Base-by-base conservation (phyloP, 2,888 invertebrate genomes). In the Bhutanitis thaidina region DNA sequence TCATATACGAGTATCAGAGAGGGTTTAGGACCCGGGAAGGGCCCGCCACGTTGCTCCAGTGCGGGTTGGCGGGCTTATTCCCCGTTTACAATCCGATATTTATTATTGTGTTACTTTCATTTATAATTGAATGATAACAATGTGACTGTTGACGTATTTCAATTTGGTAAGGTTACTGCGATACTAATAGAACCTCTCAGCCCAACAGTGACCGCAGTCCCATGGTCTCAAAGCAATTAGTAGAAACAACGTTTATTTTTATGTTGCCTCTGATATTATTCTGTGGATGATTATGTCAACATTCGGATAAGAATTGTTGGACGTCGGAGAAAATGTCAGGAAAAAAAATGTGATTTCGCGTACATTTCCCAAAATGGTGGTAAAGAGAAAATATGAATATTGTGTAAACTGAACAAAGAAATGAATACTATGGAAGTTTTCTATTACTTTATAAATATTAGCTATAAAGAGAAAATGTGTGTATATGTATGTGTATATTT, bases 201-300 rank as follows among this genome's bases (percentile, higher is more conserved):
- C 81, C 74, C 73, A 77, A 65, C 73, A 77, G 67, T 71, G 71
- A 59, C 67, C 72, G 63, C 64, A 64, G 77, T 81, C 81, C 86
- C 87, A 61, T 49, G 66, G 87, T 83, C 87, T 85, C 87, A 54
- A 66, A 66, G 77, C 87, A 88, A 88, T 88, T 88, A 87, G 85
- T 87, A 87, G 85, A 46, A 70, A 69, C 71, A 71, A 77, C 77
- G 78, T 81, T 81, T 59, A 80, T 86, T 86, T 86, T 83, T 81
- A 73, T 74, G 74, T 72, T 74, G 74, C 59, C 38, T 48, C 52
- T 51, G 37, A 48, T 45, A 43, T 52, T 52, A 35, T 38, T 29
- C 50, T 50, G 40, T n/a, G 12, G 12, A 34, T 34, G 34, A 3
- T 27, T 8, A 27, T 8, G 8, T 27, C 27, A 27, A 27, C 27